Percentiles rank a stretch among this genome's conserved stretches.
Conservation (phyloP, 2,797 vertebrate genomes). For the Diplodus puntazzo region DNA sequence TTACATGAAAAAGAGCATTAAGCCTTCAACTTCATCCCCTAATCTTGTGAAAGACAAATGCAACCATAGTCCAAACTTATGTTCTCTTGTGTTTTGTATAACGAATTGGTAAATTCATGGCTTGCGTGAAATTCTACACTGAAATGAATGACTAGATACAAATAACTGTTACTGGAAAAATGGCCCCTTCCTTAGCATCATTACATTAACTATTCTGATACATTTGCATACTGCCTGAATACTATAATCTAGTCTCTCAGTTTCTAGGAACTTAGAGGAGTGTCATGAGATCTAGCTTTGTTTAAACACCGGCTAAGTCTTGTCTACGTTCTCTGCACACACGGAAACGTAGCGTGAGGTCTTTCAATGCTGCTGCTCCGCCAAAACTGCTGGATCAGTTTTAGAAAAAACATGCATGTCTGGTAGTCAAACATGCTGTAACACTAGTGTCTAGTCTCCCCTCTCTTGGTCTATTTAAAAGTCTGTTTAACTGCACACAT, state of each 20-base stretch:
- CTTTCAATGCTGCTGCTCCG: slow-evolving; percentile 8
- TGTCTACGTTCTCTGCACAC: not conserved
- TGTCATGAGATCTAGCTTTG: not conserved
- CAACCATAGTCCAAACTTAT: not conserved
- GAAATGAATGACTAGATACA: not conserved
- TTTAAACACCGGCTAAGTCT: slow-evolving; percentile 16
- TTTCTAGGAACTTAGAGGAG: not conserved
- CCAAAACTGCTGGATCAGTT: not conserved
- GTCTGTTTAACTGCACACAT: slow-evolving; percentile 24
- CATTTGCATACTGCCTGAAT: not conserved
- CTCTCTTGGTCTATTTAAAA: not conserved
- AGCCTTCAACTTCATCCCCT: too few relatives aligned
- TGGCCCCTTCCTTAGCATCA: too few relatives aligned
- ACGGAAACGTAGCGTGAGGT: not conserved
- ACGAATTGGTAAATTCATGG: not conserved
- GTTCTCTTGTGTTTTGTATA: too few relatives aligned
- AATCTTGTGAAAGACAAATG: not conserved
- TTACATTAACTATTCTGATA: not conserved
- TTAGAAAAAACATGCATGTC: not conserved
- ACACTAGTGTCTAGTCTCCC: not conserved
- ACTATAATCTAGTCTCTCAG: not conserved
- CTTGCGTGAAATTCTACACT: not conserved
- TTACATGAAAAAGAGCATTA: too few relatives aligned
- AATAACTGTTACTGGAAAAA: not conserved
- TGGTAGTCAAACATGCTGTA: slow-evolving; percentile 11